Evolutionary conservation across 2,113 vertebrate genomes (phyloP), one percentile per base, ranked within the genome.

Genomic region (Misgurnus anguillicaudatus): DNA sequence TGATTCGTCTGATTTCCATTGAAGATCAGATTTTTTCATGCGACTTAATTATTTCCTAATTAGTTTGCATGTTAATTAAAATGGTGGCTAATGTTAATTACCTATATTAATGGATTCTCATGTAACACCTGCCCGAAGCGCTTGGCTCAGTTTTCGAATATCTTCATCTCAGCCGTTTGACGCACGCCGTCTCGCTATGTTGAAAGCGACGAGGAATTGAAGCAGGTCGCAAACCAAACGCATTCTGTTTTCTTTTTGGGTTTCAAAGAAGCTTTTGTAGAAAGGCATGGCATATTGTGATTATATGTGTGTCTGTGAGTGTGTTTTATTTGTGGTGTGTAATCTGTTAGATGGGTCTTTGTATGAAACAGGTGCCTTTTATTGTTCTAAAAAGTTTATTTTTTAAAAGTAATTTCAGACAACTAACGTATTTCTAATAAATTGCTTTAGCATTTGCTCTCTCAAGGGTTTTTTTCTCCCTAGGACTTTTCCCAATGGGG

Each of bases 1-100:
- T 24, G 71, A 67, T 86, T 83, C 71, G 68, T 75, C 58, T 4
- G 71, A 80, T 83, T 84, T 86, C 78, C 84, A 94, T 94, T 94
- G 93, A 95, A 95, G 94, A 95, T 95, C 93, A 92, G 93, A 93
- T 95, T 95, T 87, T 75, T 74, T 95, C 92, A 93, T 95, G 94
- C 94, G 93, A 92, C 93, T 93, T 95, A 95, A 96, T 96, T 94
- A 94, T 95, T 95, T 94, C 92, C 94, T 96, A 96, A 95, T 96
- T 96, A 95, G 94, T 95, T 94, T 95, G 95, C 95, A 95, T 96
- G 95, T 96, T 96, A 95, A 96, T 96, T 96, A 96, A 95, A 95
- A 94, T 94, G 93, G 95, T 95, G 94, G 94, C 95, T 95, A 96
- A 95, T 95, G 95, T 95, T 96, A 96, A 96, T 96, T 96, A 95